Evolutionary conservation across 2,797 vertebrate genomes (phyloP).

Genomic region (Gephyroberyx darwinii): DNA sequence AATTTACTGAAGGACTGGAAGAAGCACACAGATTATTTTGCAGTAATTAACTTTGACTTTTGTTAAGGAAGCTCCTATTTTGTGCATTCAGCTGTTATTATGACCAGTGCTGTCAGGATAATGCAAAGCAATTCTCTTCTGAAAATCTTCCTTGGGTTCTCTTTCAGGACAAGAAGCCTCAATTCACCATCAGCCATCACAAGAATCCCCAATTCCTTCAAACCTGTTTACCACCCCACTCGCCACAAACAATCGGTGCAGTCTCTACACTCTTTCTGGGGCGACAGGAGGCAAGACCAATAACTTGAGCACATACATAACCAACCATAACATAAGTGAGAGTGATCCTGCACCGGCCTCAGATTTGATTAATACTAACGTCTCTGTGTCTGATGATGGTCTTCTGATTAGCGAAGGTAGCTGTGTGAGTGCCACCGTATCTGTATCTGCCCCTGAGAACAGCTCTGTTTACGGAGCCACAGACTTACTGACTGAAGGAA

Average conservation of each 20-base stretch:
- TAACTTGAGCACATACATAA: constrained; percentile 41
- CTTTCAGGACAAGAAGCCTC: constrained; percentile 44
- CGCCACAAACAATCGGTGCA: not conserved
- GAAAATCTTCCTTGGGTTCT: not conserved
- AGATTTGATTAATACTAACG: constrained; percentile 54
- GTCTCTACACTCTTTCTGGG: not conserved
- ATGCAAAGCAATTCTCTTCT: not conserved
- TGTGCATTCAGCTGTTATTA: not conserved
- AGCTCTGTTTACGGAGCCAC: constrained; percentile 47
- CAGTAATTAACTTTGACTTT: not conserved
- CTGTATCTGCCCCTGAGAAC: constrained; percentile 49
- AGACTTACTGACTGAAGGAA: constrained; percentile 19
- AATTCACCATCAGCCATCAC: not conserved
- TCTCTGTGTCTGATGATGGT: constrained; percentile 31
- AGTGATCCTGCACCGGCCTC: constrained; percentile 46
- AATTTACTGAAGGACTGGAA: not conserved
- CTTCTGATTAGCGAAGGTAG: constrained; percentile 41
- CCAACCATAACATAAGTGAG: constrained; percentile 41
- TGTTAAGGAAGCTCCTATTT: not conserved
- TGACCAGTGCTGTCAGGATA: not conserved
- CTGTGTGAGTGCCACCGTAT: constrained; percentile 49
- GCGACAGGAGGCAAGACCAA: constrained; percentile 25
- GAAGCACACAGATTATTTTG: not conserved
- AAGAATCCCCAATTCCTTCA: not conserved
- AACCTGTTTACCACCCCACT: not conserved